Conservation (phyloP, 2,797 vertebrate genomes). For the Pelodytes ibericus region DNA sequence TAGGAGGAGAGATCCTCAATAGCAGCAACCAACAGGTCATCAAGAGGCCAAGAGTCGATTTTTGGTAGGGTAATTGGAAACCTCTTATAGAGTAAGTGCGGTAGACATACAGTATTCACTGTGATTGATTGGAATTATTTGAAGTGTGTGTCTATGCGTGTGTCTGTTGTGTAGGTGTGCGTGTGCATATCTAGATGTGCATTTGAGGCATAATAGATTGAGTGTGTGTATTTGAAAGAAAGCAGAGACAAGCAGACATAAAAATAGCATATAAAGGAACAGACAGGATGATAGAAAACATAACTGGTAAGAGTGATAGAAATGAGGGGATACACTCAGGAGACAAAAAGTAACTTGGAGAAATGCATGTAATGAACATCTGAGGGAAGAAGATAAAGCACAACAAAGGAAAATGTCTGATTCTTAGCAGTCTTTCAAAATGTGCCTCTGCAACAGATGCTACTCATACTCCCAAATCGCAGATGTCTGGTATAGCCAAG, state of each 20-base stretch:
- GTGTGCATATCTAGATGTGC: neutral
- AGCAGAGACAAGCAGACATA: neutral
- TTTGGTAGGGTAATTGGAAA: neutral
- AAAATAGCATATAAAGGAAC: neutral
- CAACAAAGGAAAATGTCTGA: neutral
- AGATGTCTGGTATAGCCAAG: too few species aligned
- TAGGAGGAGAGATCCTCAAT: neutral
- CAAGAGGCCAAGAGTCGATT: neutral
- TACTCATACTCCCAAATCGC: slow-evolving; percentile 10
- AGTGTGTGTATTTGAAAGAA: neutral
- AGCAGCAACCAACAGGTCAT: neutral
- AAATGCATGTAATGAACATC: neutral
- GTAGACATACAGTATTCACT: neutral
- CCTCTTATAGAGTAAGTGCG: neutral
- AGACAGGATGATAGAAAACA: neutral
- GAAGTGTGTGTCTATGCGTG: neutral
- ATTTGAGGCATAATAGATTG: neutral
- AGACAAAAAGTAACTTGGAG: neutral
- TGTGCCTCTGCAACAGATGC: neutral
- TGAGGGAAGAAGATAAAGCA: neutral
- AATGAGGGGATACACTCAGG: neutral
- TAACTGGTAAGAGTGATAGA: neutral
- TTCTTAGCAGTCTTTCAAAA: neutral
- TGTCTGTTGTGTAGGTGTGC: neutral
- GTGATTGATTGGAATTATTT: neutral